Percentiles rank a stretch among this genome's conserved stretches.
These are phyloP conservation scores for zebrafish (Danio rerio) DNA, from an alignment of 2,113 vertebrate genomes.

Conservation along the genomic window GRCz12tu NC_133195.1:763001-763500, in stretches of 20 bases:
- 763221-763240: background rate
- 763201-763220: too few relatives aligned
- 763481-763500: background rate
- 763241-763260: background rate
- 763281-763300: background rate
- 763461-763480: background rate
- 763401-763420: background rate
- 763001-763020: too few relatives aligned
- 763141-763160: too few relatives aligned
- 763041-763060: too few relatives aligned
- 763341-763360: background rate
- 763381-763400: background rate
- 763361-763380: background rate
- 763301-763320: background rate
- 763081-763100: too few relatives aligned
- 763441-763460: background rate
- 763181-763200: too few relatives aligned
- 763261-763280: conserved; percentile 11
- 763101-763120: too few relatives aligned
- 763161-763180: too few relatives aligned
- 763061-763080: too few relatives aligned
- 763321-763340: background rate
- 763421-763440: background rate
- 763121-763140: too few relatives aligned
- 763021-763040: too few relatives aligned